These are phyloP conservation scores for Crossaster papposus DNA, from an alignment of 53 echinoderm and acorn worm genomes.

Conservation along the genomic window DNA sequence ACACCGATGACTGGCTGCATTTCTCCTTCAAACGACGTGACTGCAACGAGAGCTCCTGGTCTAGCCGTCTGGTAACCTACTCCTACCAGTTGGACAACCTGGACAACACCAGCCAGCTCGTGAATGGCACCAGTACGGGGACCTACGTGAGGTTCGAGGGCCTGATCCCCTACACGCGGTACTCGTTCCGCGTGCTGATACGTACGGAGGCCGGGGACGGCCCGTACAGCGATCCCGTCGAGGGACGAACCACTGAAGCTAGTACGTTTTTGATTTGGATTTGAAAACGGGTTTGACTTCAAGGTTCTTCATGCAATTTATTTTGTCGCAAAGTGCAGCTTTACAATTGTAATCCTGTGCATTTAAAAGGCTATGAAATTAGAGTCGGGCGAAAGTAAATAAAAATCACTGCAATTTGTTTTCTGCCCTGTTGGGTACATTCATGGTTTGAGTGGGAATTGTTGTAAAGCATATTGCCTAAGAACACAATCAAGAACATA, in stretches of 20 bases:
- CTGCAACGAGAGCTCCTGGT: background rate
- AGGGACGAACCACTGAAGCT: constrained; percentile 10
- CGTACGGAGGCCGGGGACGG: constrained; percentile 20
- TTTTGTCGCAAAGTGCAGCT: too few species aligned
- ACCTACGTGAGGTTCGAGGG: background rate
- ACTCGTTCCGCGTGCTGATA: constrained; percentile 26
- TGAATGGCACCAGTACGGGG: background rate
- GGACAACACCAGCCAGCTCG: constrained; percentile 10
- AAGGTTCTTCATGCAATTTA: too few species aligned
- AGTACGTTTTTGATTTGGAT: background rate
- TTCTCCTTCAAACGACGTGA: background rate
- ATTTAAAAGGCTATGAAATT: too few species aligned
- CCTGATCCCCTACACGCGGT: constrained; percentile 26
- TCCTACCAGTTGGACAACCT: constrained; percentile 24
- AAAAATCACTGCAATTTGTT: too few species aligned
- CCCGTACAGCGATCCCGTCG: constrained; percentile 11
- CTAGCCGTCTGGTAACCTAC: constrained; percentile 7
- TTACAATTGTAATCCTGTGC: too few species aligned
- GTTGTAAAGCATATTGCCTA: too few species aligned
- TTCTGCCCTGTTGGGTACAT: too few species aligned
- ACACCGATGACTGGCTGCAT: background rate
- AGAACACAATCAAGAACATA: too few species aligned
- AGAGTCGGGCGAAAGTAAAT: too few species aligned
- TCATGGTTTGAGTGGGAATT: too few species aligned
- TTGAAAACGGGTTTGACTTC: background rate